Percentiles rank a stretch among this genome's conserved stretches.
Conservation (phyloP, 2,888 invertebrate genomes). For the Ectemnius continuus region DNA sequence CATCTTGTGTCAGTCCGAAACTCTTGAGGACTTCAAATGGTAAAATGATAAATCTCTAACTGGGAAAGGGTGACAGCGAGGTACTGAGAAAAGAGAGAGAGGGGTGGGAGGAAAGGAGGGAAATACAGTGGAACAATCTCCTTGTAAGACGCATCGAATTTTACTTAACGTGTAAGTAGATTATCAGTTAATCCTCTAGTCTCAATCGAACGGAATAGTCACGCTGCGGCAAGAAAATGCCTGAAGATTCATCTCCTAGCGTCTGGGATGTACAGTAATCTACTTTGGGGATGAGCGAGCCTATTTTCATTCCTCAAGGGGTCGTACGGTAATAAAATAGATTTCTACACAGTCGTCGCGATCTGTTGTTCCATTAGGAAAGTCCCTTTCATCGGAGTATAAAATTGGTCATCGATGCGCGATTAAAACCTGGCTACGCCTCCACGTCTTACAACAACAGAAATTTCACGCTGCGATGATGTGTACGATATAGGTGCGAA, state of each 20-base stretch:
- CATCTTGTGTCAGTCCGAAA: constrained; percentile 20
- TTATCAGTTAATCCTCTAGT: constrained; percentile 49
- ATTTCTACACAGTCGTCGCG: constrained; percentile 65
- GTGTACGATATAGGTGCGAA: constrained; percentile 11
- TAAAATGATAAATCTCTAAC: constrained; percentile 18
- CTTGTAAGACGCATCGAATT: constrained; percentile 30
- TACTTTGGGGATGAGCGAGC: constrained; percentile 45
- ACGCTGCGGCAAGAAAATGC: constrained; percentile 12
- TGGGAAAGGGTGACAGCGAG: constrained; percentile 6
- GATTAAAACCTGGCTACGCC: constrained; percentile 8
- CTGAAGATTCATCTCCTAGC: constrained; percentile 20
- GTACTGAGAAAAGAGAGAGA: background rate
- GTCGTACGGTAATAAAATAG: constrained; percentile 75
- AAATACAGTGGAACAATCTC: constrained; percentile 16
- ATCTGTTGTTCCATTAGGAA: constrained; percentile 41
- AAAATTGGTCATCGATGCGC: constrained; percentile 67
- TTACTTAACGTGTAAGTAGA: constrained; percentile 57
- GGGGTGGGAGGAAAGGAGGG: background rate
- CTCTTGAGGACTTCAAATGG: too few species aligned
- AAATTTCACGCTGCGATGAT: too few species aligned
- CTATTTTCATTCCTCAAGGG: constrained; percentile 64
- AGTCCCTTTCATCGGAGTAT: constrained; percentile 58
- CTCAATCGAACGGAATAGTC: constrained; percentile 44
- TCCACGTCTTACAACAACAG: constrained; percentile 9
- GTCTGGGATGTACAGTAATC: constrained; percentile 22